phyloP scores from a whole-genome alignment of 2,797 vertebrate genomes.

The Sparus aurata region DNA sequence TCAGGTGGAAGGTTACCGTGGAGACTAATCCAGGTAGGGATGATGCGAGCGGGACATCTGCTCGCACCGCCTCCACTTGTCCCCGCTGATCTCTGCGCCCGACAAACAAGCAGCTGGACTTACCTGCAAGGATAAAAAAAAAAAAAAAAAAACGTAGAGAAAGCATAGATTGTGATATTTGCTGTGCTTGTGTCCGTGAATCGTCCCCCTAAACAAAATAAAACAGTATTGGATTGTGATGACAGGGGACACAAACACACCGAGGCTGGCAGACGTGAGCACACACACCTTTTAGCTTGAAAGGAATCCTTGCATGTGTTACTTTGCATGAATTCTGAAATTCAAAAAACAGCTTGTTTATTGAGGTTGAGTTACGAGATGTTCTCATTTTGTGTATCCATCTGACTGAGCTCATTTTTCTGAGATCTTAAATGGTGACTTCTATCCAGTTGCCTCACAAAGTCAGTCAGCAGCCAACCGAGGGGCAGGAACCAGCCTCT shows the following conservation, averaged over 20 bases:
- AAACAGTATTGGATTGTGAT: slow-evolving; percentile 27
- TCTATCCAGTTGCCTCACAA: slow-evolving; percentile 7
- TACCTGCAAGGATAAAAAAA: background rate
- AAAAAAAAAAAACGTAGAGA: slow-evolving; percentile 4
- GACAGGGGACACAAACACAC: slow-evolving; percentile 14
- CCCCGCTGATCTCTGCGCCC: slow-evolving; percentile 50
- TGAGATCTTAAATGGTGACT: background rate
- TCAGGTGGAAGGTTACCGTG: slow-evolving; percentile 82
- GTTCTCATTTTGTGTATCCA: background rate
- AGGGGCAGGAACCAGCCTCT: slow-evolving; percentile 40
- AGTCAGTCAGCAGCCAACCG: slow-evolving; percentile 13
- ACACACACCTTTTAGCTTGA: background rate
- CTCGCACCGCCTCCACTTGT: slow-evolving; percentile 70
- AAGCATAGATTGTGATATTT: background rate
- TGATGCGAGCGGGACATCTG: slow-evolving; percentile 86
- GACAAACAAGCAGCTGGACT: slow-evolving; percentile 61
- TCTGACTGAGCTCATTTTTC: background rate
- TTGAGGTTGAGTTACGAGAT: background rate
- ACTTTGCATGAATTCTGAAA: background rate
- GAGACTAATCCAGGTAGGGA: slow-evolving; percentile 86
- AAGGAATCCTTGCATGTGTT: background rate
- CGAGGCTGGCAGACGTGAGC: background rate
- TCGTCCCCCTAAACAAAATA: background rate
- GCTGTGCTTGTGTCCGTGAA: background rate
- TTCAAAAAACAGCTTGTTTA: background rate